These are phyloP conservation scores for Mesocentrotus franciscanus DNA, from an alignment of 53 echinoderm and acorn worm species.

Conservation along the genomic window DNA sequence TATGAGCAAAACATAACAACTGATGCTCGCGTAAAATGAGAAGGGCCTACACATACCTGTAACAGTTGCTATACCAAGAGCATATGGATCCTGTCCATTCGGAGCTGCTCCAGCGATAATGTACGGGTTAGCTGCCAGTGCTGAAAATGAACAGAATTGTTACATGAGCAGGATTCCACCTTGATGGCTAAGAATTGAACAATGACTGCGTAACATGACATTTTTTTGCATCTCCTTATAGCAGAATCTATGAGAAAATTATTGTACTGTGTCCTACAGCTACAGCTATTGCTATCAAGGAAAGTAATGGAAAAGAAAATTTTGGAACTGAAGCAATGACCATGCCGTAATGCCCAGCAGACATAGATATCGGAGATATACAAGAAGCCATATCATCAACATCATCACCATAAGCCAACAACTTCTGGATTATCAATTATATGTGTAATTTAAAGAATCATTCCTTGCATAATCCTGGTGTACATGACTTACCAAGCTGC, in stretches of 20 bases:
- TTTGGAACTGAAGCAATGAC: too few species aligned
- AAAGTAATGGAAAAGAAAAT: too few species aligned
- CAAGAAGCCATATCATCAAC: too few species aligned
- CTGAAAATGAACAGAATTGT: constrained; percentile 10
- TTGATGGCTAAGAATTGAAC: too few species aligned
- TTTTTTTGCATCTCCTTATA: too few species aligned
- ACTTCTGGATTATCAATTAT: not conserved
- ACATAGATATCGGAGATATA: too few species aligned
- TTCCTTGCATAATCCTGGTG: not conserved
- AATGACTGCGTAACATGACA: too few species aligned
- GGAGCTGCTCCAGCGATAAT: constrained; percentile 91
- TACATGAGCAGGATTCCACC: not conserved
- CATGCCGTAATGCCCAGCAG: too few species aligned
- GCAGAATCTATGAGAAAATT: too few species aligned
- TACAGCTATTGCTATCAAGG: too few species aligned
- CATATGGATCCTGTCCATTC: constrained; percentile 96
- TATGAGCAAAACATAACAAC: not conserved
- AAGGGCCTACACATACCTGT: constrained; percentile 68
- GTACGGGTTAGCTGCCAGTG: constrained; percentile 94
- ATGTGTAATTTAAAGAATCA: not conserved
- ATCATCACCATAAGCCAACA: not conserved
- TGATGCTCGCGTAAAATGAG: not conserved
- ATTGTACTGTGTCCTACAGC: too few species aligned
- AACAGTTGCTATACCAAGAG: constrained; percentile 79
- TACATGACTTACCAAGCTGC: constrained; percentile 41